These are phyloP conservation scores for Siniperca obscura DNA, from an alignment of 2,797 vertebrate species.

Conservation along the genomic window DNA sequence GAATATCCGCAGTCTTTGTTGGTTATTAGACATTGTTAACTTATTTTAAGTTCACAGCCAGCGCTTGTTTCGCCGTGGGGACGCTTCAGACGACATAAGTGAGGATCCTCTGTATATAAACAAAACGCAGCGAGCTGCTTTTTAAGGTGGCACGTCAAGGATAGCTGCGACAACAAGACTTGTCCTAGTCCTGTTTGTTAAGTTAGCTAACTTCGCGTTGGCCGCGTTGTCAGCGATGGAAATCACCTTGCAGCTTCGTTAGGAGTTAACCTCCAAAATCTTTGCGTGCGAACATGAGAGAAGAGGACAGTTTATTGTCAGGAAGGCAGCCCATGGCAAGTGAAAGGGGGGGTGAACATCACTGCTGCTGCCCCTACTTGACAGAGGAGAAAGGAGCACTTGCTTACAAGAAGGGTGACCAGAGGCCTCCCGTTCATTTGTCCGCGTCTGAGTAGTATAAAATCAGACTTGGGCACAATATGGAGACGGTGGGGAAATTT, in stretches of 20 bases:
- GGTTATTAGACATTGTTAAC: not conserved
- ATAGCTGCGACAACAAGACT: constrained; percentile 25
- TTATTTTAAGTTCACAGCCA: not conserved
- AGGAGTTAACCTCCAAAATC: constrained; percentile 66
- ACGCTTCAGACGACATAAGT: constrained; percentile 38
- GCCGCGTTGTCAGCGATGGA: constrained; percentile 56
- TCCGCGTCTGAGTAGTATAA: constrained; percentile 55
- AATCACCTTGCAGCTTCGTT: constrained; percentile 16
- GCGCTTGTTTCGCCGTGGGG: not conserved
- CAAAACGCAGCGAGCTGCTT: constrained; percentile 73
- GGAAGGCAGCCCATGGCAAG: constrained; percentile 86
- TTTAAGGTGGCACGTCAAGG: constrained; percentile 77
- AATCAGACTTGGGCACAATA: constrained; percentile 47
- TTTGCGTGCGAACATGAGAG: constrained; percentile 82
- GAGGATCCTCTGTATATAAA: constrained; percentile 72
- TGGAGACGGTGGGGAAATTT: constrained; percentile 96
- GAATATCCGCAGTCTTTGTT: fast-evolving
- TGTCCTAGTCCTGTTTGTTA: not conserved
- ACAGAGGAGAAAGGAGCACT: constrained; percentile 73
- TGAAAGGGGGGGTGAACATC: constrained; percentile 77
- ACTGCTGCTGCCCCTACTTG: constrained; percentile 73
- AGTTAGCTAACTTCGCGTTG: constrained; percentile 39
- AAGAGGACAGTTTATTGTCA: constrained; percentile 69
- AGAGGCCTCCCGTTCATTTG: constrained; percentile 60
- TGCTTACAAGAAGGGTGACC: constrained; percentile 56